phyloP scores from a whole-genome alignment of 2,797 vertebrate genomes.

The Enteromius fasciolatus region DNA sequence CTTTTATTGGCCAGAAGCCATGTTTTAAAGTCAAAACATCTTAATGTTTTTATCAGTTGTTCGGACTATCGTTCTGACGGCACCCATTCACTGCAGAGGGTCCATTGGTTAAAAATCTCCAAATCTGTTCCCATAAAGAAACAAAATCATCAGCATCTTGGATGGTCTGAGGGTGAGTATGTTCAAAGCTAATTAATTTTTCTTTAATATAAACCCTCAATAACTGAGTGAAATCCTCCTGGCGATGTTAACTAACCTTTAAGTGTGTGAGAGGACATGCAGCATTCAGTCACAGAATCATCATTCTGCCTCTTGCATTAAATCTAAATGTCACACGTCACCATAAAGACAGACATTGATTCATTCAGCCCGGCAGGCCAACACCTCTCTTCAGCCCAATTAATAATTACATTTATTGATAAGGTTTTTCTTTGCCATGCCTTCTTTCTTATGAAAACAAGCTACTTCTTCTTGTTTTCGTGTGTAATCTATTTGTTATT shows the following conservation, averaged over 20 bases:
- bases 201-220: conserved; percentile 11
- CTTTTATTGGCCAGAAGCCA: background rate
- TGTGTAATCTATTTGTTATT: background rate
- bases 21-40: background rate
- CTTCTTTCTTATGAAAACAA: conserved; percentile 53
- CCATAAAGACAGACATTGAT: conserved; percentile 57
- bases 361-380: conserved; percentile 60
- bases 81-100: background rate
- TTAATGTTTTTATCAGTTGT: background rate
- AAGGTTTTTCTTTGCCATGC: conserved; percentile 59
- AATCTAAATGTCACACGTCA: conserved; percentile 61
- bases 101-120: background rate
- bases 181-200: background rate
- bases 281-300: background rate
- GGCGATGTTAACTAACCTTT: conserved; percentile 19
- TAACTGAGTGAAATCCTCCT: background rate
- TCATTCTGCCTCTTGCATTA: background rate
- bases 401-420: conserved; percentile 58
- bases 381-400: conserved; percentile 59
- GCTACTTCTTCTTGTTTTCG: background rate
- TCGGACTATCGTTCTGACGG: background rate
- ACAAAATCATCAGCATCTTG: background rate
- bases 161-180: background rate
- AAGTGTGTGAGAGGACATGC: background rate
- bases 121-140: background rate